phyloP scores from a whole-genome alignment of 1,140 invertebrate genomes.

The Sinella curviseta region DNA sequence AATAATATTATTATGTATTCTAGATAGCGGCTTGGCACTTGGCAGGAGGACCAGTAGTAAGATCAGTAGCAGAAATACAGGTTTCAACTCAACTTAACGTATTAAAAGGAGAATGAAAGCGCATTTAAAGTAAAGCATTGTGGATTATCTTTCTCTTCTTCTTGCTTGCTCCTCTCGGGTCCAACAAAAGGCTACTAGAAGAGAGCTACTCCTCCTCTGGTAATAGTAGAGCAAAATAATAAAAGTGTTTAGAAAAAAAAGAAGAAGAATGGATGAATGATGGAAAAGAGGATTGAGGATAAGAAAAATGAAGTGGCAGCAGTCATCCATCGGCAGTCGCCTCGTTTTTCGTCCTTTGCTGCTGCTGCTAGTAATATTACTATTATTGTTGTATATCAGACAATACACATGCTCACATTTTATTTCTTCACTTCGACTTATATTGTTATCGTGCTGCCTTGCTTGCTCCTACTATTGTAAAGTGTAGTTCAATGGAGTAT shows the following conservation, averaged over 20 bases:
- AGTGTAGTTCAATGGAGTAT: not conserved
- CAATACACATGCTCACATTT: slow-evolving; percentile 11
- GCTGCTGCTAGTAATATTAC: not conserved
- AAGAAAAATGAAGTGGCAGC: slow-evolving; percentile 21
- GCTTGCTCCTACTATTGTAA: not conserved
- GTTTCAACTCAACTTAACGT: not conserved
- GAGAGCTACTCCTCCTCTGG: not conserved
- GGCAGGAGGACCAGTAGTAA: not conserved
- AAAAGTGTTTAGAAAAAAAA: slow-evolving; percentile 2
- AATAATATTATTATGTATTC: not conserved
- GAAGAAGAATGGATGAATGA: slow-evolving; percentile 12
- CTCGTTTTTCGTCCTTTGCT: not conserved
- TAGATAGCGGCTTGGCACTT: not conserved
- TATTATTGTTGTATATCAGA: not conserved
- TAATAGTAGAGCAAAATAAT: slow-evolving; percentile 19
- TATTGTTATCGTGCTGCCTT: not conserved
- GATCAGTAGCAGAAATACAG: slow-evolving; percentile 19
- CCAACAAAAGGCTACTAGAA: slow-evolving; percentile 13
- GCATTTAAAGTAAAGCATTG: slow-evolving; percentile 17
- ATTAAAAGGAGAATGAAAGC: not conserved
- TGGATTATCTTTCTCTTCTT: not conserved
- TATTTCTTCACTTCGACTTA: slow-evolving; percentile 9
- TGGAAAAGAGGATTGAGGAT: slow-evolving; percentile 14
- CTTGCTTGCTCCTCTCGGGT: not conserved
- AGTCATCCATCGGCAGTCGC: slow-evolving; percentile 15